Evolutionary conservation across 2,888 invertebrate species (phyloP).

Genomic region (Trissolcus brochymenae): DNA sequence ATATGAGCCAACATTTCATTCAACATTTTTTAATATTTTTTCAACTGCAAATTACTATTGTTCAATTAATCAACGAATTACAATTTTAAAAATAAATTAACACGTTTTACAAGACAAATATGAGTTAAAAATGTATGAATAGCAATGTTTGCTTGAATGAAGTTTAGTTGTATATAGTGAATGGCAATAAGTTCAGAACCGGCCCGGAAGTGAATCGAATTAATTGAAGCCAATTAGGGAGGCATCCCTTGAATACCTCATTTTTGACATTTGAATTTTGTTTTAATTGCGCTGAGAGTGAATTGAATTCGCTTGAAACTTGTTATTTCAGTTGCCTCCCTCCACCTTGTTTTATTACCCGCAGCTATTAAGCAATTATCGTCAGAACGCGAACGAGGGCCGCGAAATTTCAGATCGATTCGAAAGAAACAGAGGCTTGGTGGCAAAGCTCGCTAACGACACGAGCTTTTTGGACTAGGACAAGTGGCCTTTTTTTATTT

Average conservation of each 20-base stretch:
- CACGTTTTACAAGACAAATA: background rate
- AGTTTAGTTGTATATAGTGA: background rate
- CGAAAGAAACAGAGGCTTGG: background rate
- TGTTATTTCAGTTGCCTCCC: constrained; percentile 13
- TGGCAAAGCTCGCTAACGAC: constrained; percentile 51
- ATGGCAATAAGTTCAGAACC: background rate
- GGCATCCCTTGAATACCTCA: background rate
- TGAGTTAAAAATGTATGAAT: background rate
- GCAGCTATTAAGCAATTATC: constrained; percentile 49
- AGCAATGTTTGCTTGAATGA: background rate
- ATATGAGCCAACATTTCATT: too few relatives aligned
- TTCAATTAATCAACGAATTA: too few relatives aligned
- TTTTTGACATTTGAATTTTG: constrained; percentile 6
- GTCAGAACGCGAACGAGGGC: constrained; percentile 45
- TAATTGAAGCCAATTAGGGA: background rate
- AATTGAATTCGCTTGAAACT: constrained; percentile 32
- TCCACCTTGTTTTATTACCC: constrained; percentile 27
- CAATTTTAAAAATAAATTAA: background rate
- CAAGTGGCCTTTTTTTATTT: constrained; percentile 51
- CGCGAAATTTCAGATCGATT: constrained; percentile 21
- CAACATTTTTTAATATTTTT: too few relatives aligned
- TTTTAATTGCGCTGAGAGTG: constrained; percentile 1
- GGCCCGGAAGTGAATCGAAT: background rate
- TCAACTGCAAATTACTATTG: too few relatives aligned
- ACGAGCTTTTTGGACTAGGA: constrained; percentile 46